phyloP scores from a whole-genome alignment of 2,113 vertebrate species.

The Syngnathus scovelli region DNA sequence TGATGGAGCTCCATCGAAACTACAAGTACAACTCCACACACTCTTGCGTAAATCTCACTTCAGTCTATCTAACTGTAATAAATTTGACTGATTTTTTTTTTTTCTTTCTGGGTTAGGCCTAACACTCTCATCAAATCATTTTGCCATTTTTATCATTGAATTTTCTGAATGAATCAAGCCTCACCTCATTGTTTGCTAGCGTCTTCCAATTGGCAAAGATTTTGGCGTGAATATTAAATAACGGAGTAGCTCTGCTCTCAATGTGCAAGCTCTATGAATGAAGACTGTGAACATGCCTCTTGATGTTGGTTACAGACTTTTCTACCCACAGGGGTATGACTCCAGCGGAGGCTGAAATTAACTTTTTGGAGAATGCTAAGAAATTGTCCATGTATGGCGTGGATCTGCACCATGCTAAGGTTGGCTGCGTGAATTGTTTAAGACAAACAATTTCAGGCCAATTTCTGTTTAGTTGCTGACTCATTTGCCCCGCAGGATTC shows the following conservation, averaged over 20 bases:
- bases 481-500: constrained; percentile 78
- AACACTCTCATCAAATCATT: background rate
- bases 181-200: constrained; percentile 17
- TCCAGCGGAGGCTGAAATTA: constrained; percentile 94
- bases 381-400: constrained; percentile 99
- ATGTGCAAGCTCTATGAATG: constrained; percentile 23
- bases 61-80: background rate
- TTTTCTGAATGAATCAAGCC: constrained; percentile 5
- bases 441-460: background rate
- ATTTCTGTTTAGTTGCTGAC: constrained; percentile 5
- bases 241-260: background rate
- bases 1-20: constrained; percentile 95
- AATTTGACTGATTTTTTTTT: constrained; percentile 4
- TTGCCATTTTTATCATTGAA: constrained; percentile 18
- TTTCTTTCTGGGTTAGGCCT: background rate
- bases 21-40: constrained; percentile 77
- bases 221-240: constrained; percentile 12
- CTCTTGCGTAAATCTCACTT: constrained; percentile 10
- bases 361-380: constrained; percentile 98
- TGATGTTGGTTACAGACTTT: constrained; percentile 31
- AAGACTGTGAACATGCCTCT: constrained; percentile 11
- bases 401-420: constrained; percentile 97
- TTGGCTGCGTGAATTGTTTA: constrained; percentile 45
- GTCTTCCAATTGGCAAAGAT: constrained; percentile 7
- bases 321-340: constrained; percentile 84